phyloP scores from a whole-genome alignment of 2,113 vertebrate species.

The Plestiodon gilberti region DNA sequence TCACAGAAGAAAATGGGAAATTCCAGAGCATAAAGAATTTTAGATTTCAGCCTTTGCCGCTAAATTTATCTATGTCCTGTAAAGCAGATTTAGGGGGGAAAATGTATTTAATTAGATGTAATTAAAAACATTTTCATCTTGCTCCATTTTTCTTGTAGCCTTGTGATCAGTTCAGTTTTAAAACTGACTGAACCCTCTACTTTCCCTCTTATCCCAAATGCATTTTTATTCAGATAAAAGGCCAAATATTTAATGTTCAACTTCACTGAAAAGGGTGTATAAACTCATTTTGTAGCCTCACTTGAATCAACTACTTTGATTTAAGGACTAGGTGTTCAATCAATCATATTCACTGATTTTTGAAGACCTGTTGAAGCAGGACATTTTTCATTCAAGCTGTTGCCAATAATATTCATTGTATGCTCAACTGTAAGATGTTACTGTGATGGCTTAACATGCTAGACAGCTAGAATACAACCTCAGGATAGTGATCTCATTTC shows the following conservation, averaged over 20 bases:
- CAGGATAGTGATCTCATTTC: conserved; percentile 10
- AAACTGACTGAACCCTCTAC: not conserved
- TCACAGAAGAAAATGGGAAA: not conserved
- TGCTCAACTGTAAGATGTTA: not conserved
- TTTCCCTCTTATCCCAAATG: not conserved
- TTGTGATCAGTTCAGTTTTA: not conserved
- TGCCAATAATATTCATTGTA: conserved; percentile 19
- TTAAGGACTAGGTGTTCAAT: not conserved
- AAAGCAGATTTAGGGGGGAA: not conserved
- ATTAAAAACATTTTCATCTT: not conserved
- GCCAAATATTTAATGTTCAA: conserved; percentile 14
- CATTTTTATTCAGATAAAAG: not conserved
- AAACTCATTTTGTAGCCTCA: not conserved
- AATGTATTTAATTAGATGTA: not conserved
- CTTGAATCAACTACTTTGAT: conserved; percentile 17
- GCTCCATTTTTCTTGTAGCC: not conserved
- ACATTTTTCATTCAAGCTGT: not conserved
- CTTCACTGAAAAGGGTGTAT: conserved; percentile 26
- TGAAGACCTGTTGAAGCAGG: not conserved
- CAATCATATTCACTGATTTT: not conserved
- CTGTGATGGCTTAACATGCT: not conserved
- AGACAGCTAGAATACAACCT: conserved; percentile 29
- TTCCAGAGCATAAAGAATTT: not conserved
- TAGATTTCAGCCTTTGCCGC: not conserved
- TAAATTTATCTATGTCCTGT: not conserved